phyloP scores from a whole-genome alignment of 2,113 vertebrate species.

The Equus quagga region DNA sequence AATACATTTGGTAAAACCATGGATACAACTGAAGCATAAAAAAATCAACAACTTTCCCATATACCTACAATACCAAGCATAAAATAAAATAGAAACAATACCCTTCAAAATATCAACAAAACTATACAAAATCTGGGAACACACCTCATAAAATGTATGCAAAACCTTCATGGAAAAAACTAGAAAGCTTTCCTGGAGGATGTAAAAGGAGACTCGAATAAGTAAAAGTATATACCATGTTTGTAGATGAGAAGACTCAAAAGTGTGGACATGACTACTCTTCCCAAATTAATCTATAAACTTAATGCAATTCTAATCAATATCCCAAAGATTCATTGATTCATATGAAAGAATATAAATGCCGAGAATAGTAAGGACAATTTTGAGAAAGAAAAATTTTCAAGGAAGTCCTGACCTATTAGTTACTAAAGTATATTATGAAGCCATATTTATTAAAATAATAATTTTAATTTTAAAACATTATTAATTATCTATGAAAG shows the following conservation, averaged over 20 bases:
- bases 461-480: not conserved
- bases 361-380: not conserved
- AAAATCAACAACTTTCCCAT: not conserved
- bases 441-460: not conserved
- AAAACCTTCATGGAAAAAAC: not conserved
- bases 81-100: not conserved
- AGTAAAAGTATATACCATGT: not conserved
- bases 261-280: not conserved
- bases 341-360: not conserved
- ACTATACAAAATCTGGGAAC: not conserved
- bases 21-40: not conserved
- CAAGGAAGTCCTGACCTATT: not conserved
- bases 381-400: not conserved
- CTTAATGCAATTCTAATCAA: not conserved
- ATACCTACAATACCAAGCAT: not conserved
- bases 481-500: not conserved
- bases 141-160: not conserved
- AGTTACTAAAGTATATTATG: not conserved
- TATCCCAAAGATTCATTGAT: not conserved
- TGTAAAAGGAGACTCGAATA: not conserved
- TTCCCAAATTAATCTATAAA: not conserved
- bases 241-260: not conserved
- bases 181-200: not conserved
- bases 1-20: not conserved
- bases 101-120: not conserved